Conservation (phyloP, 2,888 invertebrate species). For the Archips xylosteana region DNA sequence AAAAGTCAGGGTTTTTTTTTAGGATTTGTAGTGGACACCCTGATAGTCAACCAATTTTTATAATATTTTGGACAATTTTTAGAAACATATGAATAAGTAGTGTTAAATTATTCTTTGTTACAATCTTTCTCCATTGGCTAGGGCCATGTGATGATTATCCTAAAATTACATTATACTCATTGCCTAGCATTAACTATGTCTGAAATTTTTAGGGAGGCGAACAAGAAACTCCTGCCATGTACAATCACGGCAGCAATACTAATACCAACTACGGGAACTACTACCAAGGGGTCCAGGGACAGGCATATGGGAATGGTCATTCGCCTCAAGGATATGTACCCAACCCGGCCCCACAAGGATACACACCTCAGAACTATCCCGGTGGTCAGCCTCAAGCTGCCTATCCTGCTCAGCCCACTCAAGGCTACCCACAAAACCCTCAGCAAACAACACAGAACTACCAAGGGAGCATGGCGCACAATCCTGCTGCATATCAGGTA, state of each 20-base stretch:
- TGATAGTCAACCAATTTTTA: too few species aligned
- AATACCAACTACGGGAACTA: conserved; percentile 78
- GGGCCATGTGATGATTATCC: neutral
- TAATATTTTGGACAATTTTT: too few species aligned
- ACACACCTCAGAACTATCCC: conserved; percentile 73
- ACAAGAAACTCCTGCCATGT: conserved; percentile 78
- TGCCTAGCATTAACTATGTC: neutral
- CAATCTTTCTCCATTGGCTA: too few species aligned
- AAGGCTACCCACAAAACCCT: conserved; percentile 74
- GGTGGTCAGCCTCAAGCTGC: conserved; percentile 66
- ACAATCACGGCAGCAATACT: conserved; percentile 74
- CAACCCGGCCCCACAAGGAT: conserved; percentile 73
- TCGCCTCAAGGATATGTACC: conserved; percentile 77
- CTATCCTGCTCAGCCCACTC: conserved; percentile 70
- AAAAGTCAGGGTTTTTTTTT: too few species aligned
- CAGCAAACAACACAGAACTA: conserved; percentile 77
- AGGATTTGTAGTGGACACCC: too few species aligned
- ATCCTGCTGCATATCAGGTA: conserved; percentile 84
- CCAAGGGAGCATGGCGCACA: conserved; percentile 76
- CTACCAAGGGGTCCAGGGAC: conserved; percentile 68
- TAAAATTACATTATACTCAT: neutral
- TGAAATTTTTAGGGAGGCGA: conserved; percentile 73
- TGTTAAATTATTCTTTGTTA: too few species aligned
- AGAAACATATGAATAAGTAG: too few species aligned
- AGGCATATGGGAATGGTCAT: conserved; percentile 79